Base-by-base conservation (phyloP, 2,797 vertebrate species). In the Helicolenus hilgendorfi region DNA sequence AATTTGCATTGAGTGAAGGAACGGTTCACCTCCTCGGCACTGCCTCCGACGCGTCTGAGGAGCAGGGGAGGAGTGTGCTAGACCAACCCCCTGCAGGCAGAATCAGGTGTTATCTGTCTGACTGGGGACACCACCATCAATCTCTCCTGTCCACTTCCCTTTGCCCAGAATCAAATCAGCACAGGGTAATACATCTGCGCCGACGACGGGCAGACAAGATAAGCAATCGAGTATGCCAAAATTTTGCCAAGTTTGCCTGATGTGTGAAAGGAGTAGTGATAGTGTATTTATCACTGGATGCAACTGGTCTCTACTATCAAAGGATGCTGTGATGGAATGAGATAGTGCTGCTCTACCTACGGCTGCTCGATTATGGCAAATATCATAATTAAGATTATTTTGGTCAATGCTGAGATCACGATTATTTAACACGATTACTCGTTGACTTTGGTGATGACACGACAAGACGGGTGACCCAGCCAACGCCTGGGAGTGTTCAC, bases 61-160 rank as follows among this genome's bases (percentile, higher is more conserved):
- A 72, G 87, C 94, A 71, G 71, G 68, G 77, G 92, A 86, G 93
- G 84, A 69, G 88, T 75, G 92, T 64, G 86, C 87, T 87, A 77
- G 94, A 91, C 95, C 84, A 86, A 92, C 94, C 95, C 95, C 96
- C 95, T 94, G 94, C 93, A 94, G 96, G 96, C 94, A 92, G 92
- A 96, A 96, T 97, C 96, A 95, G 95, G 95, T 95, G 95, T 97
- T 97, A 97, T 97, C 96, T 96, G 94, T 97, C 96, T 94, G 94
- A 96, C 91, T 95, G 92, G 91, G 94, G 96, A 97, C 95, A 96
- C 79, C 91, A 26, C 96, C 96, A 97, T 97, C 96, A 96, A 97
- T 97, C 96, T 96, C 94, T 85, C 87, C 92, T 84, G 94, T 96
- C 96, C 93, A 79, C 87, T 93, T 83, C 90, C 84, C 94, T 95